Base-by-base conservation (phyloP, 2,113 vertebrate species). In the Boleophthalmus pectinirostris region DNA sequence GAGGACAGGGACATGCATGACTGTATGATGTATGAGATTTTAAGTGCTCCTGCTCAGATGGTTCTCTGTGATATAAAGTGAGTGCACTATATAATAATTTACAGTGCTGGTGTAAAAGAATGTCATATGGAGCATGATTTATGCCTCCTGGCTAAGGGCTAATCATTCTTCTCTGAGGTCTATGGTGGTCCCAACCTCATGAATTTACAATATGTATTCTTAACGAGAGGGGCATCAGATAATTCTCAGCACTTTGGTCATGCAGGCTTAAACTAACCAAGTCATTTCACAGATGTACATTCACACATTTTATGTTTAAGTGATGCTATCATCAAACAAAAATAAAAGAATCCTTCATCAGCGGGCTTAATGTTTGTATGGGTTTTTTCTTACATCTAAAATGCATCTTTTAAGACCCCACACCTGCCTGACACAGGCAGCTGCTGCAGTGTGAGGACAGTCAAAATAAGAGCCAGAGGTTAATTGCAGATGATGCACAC, bases 1-100 rank as follows among this genome's bases (percentile, higher is more conserved):
- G 70, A 51, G 23, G 67, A 57, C 51, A 38, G 29, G 38, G 63
- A 45, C 64, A 66, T 14, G 13, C 66, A 66, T 43, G 13, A 7
- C 23, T 72, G 53, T 74, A 66, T 83, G 69, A 83, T 86, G 66
- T 61, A 74, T 77, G 73, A 74, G 68, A 76, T 77, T 24, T 51
- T 68, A 77, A 82, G 68, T 70, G 23, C 43, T 73, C 68, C 70
- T 63, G 54, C 75, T 58, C 51, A 79, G 76, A 81, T 63, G 46
- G 58, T 24, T 69, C 57, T 29, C 68, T 54, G 66, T 51, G 67
- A 83, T 80, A 16, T 72, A 64, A 29, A 47, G 67, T 65, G 56
- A 67, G 14, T n/a, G 46, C 65, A 46, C 33, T 47, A 66, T 75
- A 70, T 77, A 82, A 75, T 66, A 46, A 72, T 77, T 75, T 73